Percentiles rank a stretch among this genome's conserved stretches.
Conservation (phyloP, 2,113 vertebrate species). For the Indri indri region DNA sequence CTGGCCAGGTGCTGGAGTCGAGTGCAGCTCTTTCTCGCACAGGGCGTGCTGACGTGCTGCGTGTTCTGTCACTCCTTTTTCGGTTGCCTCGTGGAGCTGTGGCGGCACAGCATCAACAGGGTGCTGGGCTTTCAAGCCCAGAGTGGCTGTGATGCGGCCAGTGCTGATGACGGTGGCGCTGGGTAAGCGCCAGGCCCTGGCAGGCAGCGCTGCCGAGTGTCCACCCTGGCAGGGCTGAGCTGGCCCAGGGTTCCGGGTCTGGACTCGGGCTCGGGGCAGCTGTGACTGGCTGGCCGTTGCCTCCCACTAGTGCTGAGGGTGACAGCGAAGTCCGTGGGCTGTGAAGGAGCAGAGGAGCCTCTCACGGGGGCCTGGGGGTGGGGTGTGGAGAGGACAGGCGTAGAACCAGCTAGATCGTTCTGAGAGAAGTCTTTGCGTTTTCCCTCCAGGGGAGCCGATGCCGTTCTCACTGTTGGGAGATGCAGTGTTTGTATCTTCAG, state of each 20-base stretch:
- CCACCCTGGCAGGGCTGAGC: background rate
- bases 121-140: background rate
- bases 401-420: rapidly evolving
- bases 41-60: rapidly evolving
- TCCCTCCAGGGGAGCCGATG: no score
- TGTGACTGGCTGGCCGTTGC: rapidly evolving
- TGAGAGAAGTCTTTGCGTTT: background rate
- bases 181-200: background rate
- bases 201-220: background rate
- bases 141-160: rapidly evolving
- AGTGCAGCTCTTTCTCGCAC: background rate
- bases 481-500: rapidly evolving
- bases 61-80: rapidly evolving
- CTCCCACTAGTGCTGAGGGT: background rate
- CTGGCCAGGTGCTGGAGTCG: background rate
- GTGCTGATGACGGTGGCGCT: background rate
- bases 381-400: rapidly evolving
- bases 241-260: background rate
- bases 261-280: background rate
- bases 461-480: background rate
- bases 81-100: no score
- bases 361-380: background rate
- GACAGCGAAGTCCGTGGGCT: background rate
- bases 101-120: background rate
- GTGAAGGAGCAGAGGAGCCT: background rate